These are phyloP conservation scores for Variabilichromis moorii DNA, from an alignment of 2,113 vertebrate genomes.

Conservation along the genomic window DNA sequence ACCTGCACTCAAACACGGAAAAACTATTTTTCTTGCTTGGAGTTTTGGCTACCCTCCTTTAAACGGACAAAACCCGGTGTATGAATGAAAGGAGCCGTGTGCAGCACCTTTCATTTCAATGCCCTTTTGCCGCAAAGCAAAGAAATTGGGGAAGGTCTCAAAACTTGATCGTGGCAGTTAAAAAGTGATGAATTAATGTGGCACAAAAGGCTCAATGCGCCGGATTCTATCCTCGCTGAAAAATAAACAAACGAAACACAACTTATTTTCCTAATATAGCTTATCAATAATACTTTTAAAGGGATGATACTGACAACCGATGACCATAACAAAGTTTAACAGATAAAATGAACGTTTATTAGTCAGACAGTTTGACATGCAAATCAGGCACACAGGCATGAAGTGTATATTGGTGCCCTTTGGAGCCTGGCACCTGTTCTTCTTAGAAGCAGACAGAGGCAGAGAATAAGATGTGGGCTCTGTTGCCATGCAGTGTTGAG, in stretches of 20 bases:
- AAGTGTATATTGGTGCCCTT: background rate
- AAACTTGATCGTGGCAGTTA: background rate
- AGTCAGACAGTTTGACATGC: background rate
- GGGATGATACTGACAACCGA: background rate
- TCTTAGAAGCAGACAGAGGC: background rate
- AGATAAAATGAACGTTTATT: fast-evolving
- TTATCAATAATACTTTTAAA: background rate
- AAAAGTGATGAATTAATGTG: background rate
- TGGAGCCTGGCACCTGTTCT: background rate
- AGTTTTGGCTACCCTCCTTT: background rate
- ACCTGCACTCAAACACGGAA: background rate
- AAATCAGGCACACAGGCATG: background rate
- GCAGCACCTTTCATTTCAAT: background rate
- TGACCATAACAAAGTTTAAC: fast-evolving
- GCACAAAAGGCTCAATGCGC: background rate
- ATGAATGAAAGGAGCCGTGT: background rate
- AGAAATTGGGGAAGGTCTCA: background rate
- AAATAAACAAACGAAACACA: background rate
- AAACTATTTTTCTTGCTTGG: background rate
- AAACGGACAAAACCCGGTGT: too few species aligned
- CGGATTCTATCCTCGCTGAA: background rate
- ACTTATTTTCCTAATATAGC: background rate
- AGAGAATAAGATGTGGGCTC: background rate
- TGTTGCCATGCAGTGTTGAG: background rate
- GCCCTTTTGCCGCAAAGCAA: background rate